Evolutionary conservation across 2,888 invertebrate genomes (phyloP).

Genomic region (Chaetogeoica ovagalla): DNA sequence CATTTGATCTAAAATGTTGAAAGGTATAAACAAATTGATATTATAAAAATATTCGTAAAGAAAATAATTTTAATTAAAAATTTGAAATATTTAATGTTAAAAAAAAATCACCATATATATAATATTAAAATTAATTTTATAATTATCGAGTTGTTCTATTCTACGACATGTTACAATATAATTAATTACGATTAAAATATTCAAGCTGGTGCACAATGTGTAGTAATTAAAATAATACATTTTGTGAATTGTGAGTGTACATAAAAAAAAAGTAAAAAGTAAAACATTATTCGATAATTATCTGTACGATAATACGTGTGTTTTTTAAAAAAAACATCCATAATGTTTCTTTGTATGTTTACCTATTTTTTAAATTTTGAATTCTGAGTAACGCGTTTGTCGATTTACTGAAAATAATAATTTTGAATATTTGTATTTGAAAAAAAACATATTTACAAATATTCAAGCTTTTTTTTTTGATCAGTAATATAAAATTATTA

Average conservation of each 20-base stretch:
- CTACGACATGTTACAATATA: not conserved
- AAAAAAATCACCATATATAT: not conserved
- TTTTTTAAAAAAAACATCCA: slow-evolving; percentile 1
- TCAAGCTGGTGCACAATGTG: slow-evolving; percentile 6
- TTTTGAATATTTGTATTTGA: not conserved
- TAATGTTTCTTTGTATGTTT: slow-evolving; percentile 22
- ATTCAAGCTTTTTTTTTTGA: not conserved
- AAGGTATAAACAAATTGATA: too few relatives aligned
- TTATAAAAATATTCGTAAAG: too few relatives aligned
- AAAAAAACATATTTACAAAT: not conserved
- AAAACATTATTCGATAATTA: slow-evolving; percentile 15
- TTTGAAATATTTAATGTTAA: too few relatives aligned
- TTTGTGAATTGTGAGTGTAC: slow-evolving; percentile 1
- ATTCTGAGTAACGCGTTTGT: slow-evolving; percentile 40
- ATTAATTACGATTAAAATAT: not conserved
- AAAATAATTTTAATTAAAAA: too few relatives aligned
- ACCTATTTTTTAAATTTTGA: slow-evolving; percentile 49
- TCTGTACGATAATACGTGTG: slow-evolving; percentile 31
- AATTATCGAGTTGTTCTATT: slow-evolving; percentile 33
- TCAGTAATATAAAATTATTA: not conserved
- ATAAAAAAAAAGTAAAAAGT: not conserved
- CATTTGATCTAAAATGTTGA: too few relatives aligned
- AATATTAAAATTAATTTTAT: not conserved
- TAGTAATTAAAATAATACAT: slow-evolving; percentile 1
- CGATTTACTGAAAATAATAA: slow-evolving; percentile 50